phyloP scores from a whole-genome alignment of 2,113 vertebrate species.

The Thomomys bottae region DNA sequence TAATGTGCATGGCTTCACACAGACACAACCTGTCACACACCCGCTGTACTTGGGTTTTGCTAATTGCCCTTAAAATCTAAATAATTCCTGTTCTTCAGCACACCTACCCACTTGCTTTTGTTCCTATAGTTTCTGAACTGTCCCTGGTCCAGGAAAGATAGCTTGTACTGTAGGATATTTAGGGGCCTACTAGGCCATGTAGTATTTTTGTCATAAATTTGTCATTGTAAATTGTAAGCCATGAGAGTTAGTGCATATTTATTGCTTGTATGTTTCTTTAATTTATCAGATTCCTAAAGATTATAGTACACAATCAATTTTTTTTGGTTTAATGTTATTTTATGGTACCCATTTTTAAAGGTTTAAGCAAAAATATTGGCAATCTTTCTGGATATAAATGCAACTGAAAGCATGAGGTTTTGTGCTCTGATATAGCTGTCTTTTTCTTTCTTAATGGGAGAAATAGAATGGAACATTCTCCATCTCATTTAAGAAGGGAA shows the following conservation, averaged over 20 bases:
- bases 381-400: slow-evolving; percentile 52
- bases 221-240: slow-evolving; percentile 17
- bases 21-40: background rate
- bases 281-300: background rate
- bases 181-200: background rate
- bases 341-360: slow-evolving; percentile 27
- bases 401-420: slow-evolving; percentile 30
- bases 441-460: background rate
- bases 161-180: slow-evolving; percentile 27
- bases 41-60: background rate
- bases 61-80: slow-evolving; percentile 26
- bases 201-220: slow-evolving; percentile 40
- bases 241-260: slow-evolving; percentile 9
- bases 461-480: slow-evolving; percentile 27
- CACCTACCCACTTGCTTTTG: background rate
- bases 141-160: background rate
- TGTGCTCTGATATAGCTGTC: slow-evolving; percentile 20
- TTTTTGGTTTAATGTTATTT: slow-evolving; percentile 59
- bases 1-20: accelerated
- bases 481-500: slow-evolving; percentile 53
- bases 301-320: slow-evolving; percentile 27
- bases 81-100: background rate
- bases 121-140: background rate
- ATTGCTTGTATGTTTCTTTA: slow-evolving; percentile 52
- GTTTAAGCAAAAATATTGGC: slow-evolving; percentile 55